Base-by-base conservation (phyloP, 2,888 invertebrate genomes). In the Abscondita cerata region DNA sequence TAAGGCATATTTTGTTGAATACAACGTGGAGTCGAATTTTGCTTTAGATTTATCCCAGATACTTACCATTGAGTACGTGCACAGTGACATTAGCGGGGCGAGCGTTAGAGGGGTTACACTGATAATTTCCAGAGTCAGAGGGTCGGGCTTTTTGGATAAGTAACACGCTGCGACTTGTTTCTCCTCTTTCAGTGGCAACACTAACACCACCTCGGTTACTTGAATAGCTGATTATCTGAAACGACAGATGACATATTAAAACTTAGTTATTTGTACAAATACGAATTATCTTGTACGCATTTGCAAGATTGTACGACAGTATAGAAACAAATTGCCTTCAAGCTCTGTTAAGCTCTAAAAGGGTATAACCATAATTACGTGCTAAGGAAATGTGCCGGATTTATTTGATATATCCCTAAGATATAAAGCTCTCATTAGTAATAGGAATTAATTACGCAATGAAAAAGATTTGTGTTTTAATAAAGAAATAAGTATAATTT, bases 31-130 rank as follows among this genome's bases (percentile, higher is more conserved):
- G n/a, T n/a, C n/a, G n/a, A n/a, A n/a, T n/a, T n/a, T 25, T 25
- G 6, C 25, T 25, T 25, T 25, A 25, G 51, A 61, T 55, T 52
- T 55, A 19, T 57, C 50, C n/a, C n/a, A n/a, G n/a, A n/a, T 41
- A 70, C 89, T 89, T 86, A 95, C 95, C 95, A 85, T 95, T 95
- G 74, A 96, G 87, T 75, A 96, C 95, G 81, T 96, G 95, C 67
- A 96, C 94, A 68, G 91, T 91, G 73, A 95, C 93, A 81, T 92
- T 92, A 82, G 93, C 94, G 62, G 93, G 87, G 81, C 93, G 92
- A 71, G 95, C 93, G 83, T 95, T 95, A 83, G 95, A 94, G 76
- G 96, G 95, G 84, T 93, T 93, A 83, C 95, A 96, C 81, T 93
- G 92, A 83, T 96, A 96, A 76, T 89, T 91, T 74, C 95, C 95